Percentiles rank a stretch among this genome's conserved stretches.
These are phyloP conservation scores for Drosophila simulans DNA, from an alignment of 1,140 invertebrate genomes.

Conservation along the genomic window DNA sequence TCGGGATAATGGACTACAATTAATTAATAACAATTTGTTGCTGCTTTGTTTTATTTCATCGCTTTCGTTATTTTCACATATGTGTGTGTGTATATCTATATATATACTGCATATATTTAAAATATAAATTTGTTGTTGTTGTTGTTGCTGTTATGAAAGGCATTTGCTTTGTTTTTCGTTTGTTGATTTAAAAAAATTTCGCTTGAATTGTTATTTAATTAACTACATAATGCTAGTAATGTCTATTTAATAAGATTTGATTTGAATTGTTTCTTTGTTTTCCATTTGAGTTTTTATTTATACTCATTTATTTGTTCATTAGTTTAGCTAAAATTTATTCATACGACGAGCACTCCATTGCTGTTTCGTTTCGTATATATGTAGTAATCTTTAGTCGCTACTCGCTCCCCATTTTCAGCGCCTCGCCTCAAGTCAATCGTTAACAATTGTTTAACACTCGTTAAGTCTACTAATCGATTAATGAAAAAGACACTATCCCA, in stretches of 20 bases:
- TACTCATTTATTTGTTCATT: constrained; percentile 18
- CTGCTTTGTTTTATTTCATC: constrained; percentile 42
- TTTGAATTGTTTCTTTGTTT: constrained; percentile 67
- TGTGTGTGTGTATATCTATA: constrained; percentile 42
- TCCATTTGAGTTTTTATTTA: constrained; percentile 56
- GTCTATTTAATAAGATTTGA: constrained; percentile 76
- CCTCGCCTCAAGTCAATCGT: constrained; percentile 21
- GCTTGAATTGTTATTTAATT: constrained; percentile 63
- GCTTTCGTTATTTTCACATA: constrained; percentile 10
- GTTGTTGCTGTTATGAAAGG: constrained; percentile 65
- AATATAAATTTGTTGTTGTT: constrained; percentile 66
- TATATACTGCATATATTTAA: constrained; percentile 73
- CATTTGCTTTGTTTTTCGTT: constrained; percentile 56
- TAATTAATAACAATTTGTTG: constrained; percentile 55
- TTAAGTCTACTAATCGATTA: constrained; percentile 70
- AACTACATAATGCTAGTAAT: constrained; percentile 76
- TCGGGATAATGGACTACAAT: constrained; percentile 42
- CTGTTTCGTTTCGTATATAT: constrained; percentile 48
- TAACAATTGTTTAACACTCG: constrained; percentile 49
- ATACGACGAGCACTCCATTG: constrained; percentile 38
- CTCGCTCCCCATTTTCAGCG: background rate
- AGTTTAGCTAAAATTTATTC: constrained; percentile 53
- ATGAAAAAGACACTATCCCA: constrained; percentile 54
- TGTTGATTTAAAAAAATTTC: constrained; percentile 54
- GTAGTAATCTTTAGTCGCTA: constrained; percentile 13